Evolutionary conservation across 2,888 invertebrate species (phyloP).

Genomic region (Phortica magna): DNA sequence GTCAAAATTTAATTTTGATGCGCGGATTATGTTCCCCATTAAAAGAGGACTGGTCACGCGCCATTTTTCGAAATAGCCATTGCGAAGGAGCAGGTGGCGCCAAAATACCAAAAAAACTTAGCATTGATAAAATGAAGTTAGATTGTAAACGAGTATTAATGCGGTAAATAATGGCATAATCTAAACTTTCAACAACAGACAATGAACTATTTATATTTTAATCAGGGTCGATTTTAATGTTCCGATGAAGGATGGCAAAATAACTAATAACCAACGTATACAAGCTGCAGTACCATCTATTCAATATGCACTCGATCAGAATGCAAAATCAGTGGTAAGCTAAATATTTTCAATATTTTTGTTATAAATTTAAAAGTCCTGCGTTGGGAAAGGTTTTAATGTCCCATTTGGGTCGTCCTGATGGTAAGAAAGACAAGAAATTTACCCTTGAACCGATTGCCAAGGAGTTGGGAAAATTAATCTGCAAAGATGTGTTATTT

Average conservation of each 20-base stretch:
- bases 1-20: no score
- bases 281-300: conserved; percentile 95
- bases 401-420: conserved; percentile 98
- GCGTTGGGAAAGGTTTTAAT: conserved; percentile 84
- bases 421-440: conserved; percentile 91
- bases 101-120: conserved; percentile 85
- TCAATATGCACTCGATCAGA: conserved; percentile 93
- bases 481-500: conserved; percentile 85
- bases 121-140: conserved; percentile 91
- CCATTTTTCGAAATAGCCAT: not conserved
- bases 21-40: no score
- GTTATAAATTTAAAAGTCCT: not conserved
- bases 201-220: conserved; percentile 3
- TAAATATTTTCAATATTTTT: not conserved
- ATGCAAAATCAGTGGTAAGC: conserved; percentile 89
- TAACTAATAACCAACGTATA: conserved; percentile 98
- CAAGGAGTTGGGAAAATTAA: conserved; percentile 89
- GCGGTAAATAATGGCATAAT: conserved; percentile 82
- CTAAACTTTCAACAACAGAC: not conserved
- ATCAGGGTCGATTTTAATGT: conserved; percentile 99
- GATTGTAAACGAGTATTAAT: conserved; percentile 95
- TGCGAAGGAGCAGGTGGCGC: not conserved
- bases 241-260: conserved; percentile 95
- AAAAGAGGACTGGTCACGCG: not conserved
- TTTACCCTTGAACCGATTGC: conserved; percentile 96